Evolutionary conservation across 1,140 invertebrate species (phyloP).

Genomic region (Papilio polyxenes): DNA sequence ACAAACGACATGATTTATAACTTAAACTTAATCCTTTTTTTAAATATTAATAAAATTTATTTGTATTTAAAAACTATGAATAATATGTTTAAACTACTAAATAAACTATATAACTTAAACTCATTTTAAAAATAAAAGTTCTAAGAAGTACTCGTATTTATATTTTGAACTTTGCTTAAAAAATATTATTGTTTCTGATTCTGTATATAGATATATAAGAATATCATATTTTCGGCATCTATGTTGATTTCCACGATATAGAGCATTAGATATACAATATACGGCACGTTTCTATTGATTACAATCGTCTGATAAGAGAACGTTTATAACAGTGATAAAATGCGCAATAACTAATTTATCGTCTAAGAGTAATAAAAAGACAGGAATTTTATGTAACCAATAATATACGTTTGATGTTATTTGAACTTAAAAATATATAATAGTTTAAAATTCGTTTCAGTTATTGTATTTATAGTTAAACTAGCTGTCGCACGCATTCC

Average conservation of each 20-base stretch:
- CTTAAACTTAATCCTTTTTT: too few species aligned
- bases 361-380: background rate
- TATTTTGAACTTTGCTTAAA: too few species aligned
- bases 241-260: background rate
- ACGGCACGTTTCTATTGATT: background rate
- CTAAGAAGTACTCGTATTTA: too few species aligned
- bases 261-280: constrained; percentile 22
- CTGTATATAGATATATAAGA: background rate
- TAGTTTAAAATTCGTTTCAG: background rate
- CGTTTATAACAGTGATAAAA: constrained; percentile 28
- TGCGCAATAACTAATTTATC: constrained; percentile 21
- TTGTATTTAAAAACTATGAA: too few species aligned
- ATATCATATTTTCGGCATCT: constrained; percentile 23
- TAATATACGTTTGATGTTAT: background rate
- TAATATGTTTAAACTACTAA: too few species aligned
- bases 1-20: too few species aligned
- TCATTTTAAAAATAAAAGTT: too few species aligned
- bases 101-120: too few species aligned
- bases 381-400: background rate
- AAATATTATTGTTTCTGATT: background rate
- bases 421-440: background rate
- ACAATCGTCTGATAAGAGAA: constrained; percentile 19
- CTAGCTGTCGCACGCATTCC: too few species aligned
- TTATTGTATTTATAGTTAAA: too few species aligned
- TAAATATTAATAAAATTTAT: too few species aligned